Base-by-base conservation (phyloP, 2,888 invertebrate genomes). In the Sarcophaga caerulescens region DNA sequence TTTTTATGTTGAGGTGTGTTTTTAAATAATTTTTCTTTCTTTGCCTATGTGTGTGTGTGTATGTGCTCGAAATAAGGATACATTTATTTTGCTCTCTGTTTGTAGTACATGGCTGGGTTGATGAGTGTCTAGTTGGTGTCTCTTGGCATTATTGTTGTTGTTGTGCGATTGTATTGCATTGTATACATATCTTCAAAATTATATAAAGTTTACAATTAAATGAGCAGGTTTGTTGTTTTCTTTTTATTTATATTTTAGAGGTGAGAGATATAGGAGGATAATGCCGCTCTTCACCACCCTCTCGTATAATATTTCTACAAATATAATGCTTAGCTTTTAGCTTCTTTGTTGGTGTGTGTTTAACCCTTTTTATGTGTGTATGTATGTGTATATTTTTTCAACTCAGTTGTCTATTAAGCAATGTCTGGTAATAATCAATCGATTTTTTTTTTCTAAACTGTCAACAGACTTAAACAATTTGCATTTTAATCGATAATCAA, bases 1-100 rank as follows among this genome's bases (percentile, higher is more conserved):
- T 66, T 59, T 45, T 1, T 19, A 77, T 12, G 63, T 17, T 69
- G 70, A 85, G 78, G 75, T 75, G 79, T 82, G 82, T 69, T 81
- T 62, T 25, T 60, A 71, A 10, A 45, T 66, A 74, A 35, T 35
- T 44, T 68, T 68, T 35, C 62, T 71, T 21, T 44, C 47, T 73
- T 21, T 69, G 63, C 63, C 10, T 62, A 0, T 63, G 45, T 63
- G 23, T 25, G 44, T 59, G 11, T 23, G 59, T 79, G n/a, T 44
- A 14, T 45, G 10, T 75, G 63, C 45, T 77, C 35, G 17, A 52
- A 23, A 70, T 44, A 81, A 81, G 68, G 63, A 74, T 74, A 60
- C 63, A 78, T 59, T 84, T 84, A 12, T 66, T 57, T 57, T 35
- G 35, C 70, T 70, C 71, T 77, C 25, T 65, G 21, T 23, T 44